A percentile compares a stretch with the other conserved stretches of the same genome.
phyloP scores from a whole-genome alignment of 1,140 invertebrate genomes.

The fruit fly (Drosophila melanogaster) region Release_6_plus_ISO1_MT NT_033779.5:4796501-4797000 shows the following conservation, averaged over 20 bases:
- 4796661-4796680: slow-evolving; percentile 70
- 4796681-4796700: slow-evolving; percentile 9
- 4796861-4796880: slow-evolving; percentile 36
- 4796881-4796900: slow-evolving; percentile 55
- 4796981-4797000: slow-evolving; percentile 79
- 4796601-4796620: slow-evolving; percentile 77
- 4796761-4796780: slow-evolving; percentile 44
- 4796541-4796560: neutral
- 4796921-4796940: slow-evolving; percentile 79
- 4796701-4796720: slow-evolving; percentile 18
- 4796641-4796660: slow-evolving; percentile 53
- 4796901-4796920: slow-evolving; percentile 10
- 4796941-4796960: slow-evolving; percentile 84
- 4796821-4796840: slow-evolving; percentile 26
- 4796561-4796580: slow-evolving; percentile 45
- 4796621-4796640: slow-evolving; percentile 72
- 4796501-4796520: neutral
- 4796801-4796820: slow-evolving; percentile 66
- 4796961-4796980: slow-evolving; percentile 74
- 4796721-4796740: slow-evolving; percentile 40
- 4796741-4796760: slow-evolving; percentile 50
- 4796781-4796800: slow-evolving; percentile 39
- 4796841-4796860: slow-evolving; percentile 17
- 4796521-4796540: neutral
- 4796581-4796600: slow-evolving; percentile 50